Base-by-base conservation (phyloP, 2,797 vertebrate genomes). In the Pipistrellus kuhlii region DNA sequence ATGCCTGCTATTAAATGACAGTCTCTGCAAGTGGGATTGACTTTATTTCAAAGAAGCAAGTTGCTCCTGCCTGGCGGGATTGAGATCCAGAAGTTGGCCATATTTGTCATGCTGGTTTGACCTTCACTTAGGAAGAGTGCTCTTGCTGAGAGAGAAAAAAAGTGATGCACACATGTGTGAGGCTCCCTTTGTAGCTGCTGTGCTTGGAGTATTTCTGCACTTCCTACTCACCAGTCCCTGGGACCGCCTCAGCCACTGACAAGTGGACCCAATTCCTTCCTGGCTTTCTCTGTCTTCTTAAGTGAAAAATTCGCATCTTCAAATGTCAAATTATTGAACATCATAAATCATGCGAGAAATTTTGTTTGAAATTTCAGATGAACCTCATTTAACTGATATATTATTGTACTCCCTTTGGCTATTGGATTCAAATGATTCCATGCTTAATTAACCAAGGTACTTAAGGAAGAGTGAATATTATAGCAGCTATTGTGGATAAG, bases 81-180 rank as follows among this genome's bases (percentile, higher is more conserved):
- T 96, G 96, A 97, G 95, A 97, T 97, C 91, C 95, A 90, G 93
- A 95, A 97, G 95, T 82, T 80, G 46, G 69, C 86, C 78, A 88
- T 95, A 95, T 97, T 96, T 96, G 92, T 98, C 95, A 92, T 95
- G 80, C 95, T 95, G 90, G 62, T 95, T 95, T 98, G 97, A 97
- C 96, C 97, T 98, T 98, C 91, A 5, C 76, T 95, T 95, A 76
- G 46, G 32, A 96, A 62, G 88, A 92, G 95, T 97, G 82, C 92
- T 96, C 97, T 97, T 86, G 51, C 80, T 97, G 89, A 23, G 3
- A n/a, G 80, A 96, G 91, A 90, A 62, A 41, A 25, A 30, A 71
- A 95, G 21, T 51, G 77, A 69, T 94, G 41, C 82, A 5, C 64
- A 83, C 15, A 1, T 55, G 62, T 85, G 44, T 85, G 75, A 96